Conservation (phyloP, 1,140 invertebrate species). For the Bombus superbus region DNA sequence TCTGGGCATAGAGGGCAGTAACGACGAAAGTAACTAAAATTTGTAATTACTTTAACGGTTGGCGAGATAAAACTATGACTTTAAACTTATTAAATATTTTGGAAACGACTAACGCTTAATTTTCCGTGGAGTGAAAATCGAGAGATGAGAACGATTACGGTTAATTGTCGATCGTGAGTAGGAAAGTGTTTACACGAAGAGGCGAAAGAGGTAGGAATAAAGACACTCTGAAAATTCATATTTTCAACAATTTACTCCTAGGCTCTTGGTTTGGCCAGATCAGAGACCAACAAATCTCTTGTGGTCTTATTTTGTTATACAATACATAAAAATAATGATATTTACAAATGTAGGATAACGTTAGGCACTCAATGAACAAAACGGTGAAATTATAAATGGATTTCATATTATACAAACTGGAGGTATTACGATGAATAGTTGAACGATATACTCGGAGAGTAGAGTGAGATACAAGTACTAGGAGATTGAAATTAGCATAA, state of each 20-base stretch:
- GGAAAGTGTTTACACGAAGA: background rate
- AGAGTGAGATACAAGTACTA: conserved; percentile 62
- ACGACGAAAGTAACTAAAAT: background rate
- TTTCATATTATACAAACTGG: conserved; percentile 52
- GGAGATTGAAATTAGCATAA: conserved; percentile 38
- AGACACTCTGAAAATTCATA: conserved; percentile 50
- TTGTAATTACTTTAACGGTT: background rate
- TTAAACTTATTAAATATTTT: background rate
- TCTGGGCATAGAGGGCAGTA: background rate
- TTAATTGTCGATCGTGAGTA: background rate
- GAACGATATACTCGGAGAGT: conserved; percentile 62
- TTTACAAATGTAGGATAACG: conserved; percentile 74
- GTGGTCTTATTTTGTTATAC: conserved; percentile 62
- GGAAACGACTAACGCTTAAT: background rate
- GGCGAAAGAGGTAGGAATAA: conserved; percentile 21
- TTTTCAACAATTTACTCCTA: conserved; percentile 75
- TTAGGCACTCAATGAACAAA: conserved; percentile 75
- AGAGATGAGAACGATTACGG: background rate
- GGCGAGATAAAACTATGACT: background rate
- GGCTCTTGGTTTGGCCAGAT: conserved; percentile 71
- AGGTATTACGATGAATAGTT: conserved; percentile 55
- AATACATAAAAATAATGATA: conserved; percentile 75
- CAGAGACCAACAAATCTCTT: conserved; percentile 61
- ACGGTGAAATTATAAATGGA: conserved; percentile 67
- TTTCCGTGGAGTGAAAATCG: background rate